Base-by-base conservation (phyloP, 1,140 invertebrate species). In the Tetramorium alpestre region DNA sequence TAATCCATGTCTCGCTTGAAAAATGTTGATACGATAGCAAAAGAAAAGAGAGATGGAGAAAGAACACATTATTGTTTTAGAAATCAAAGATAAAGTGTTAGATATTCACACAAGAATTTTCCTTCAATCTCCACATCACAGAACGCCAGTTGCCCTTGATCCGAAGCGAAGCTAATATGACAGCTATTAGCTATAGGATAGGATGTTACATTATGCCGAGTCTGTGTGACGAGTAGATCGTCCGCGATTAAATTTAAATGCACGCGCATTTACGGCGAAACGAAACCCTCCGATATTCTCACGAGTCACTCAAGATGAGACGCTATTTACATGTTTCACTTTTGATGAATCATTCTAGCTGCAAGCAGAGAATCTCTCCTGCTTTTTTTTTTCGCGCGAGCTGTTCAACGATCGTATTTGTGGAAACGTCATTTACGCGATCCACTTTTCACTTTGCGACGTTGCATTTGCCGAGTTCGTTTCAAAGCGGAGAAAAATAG, bases 171-270 rank as follows among this genome's bases (percentile, higher is more conserved):
- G 44, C 56, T 67, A 60, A 78, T 78, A 51, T 10, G 60, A 78
- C 44, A 62, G 56, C 56, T 28, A 77, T 77, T 77, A 64, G 58
- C n/a, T 44, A 44, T 7, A 38, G 49, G 33, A 25, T 56, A 77
- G 60, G 13, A 78, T 51, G 28, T 67, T 67, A 38, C 25, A 51
- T 78, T 78, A 67, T 65, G 3, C n/a, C 18, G 60, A 49, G 25
- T 47, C 16, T 58, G 67, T 44, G 64, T 6, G 38, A 62, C 38
- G 73, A 77, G 25, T 44, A 67, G 56, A 64, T 64, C 25, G 38
- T 16, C 38, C 16, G 76, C 44, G 76, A 67, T 78, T 67, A 51
- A 67, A 67, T 67, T 51, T 67, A 67, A 65, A 78, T 51, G 44
- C 76, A 44, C 76, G 28, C 60, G 49, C 41, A 49, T 78, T 78